These are phyloP conservation scores for Ichneumoninae sp. DNA, from an alignment of 2,888 invertebrate genomes.

Conservation along the genomic window DNA sequence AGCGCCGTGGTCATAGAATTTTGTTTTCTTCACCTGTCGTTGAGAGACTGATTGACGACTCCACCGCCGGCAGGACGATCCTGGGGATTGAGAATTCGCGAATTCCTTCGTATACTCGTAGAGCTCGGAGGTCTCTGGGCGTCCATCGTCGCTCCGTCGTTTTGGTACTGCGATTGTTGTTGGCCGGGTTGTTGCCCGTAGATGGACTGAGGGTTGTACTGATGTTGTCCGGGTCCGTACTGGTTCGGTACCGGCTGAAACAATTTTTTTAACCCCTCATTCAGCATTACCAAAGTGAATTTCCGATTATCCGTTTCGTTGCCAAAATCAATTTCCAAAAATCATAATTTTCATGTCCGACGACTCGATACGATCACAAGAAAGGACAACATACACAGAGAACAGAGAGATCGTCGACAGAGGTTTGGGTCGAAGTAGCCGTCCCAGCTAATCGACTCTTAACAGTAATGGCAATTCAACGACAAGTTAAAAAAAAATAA, in stretches of 20 bases:
- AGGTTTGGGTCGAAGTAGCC: constrained; percentile 21
- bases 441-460: constrained; percentile 28
- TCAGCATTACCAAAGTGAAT: background rate
- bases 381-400: background rate
- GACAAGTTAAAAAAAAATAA: background rate
- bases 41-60: constrained; percentile 79
- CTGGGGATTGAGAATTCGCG: constrained; percentile 80
- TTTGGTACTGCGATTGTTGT: constrained; percentile 76
- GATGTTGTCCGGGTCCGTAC: constrained; percentile 78
- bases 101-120: constrained; percentile 82
- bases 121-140: constrained; percentile 76
- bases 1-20: background rate
- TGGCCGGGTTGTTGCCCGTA: constrained; percentile 76
- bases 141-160: constrained; percentile 75
- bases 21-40: constrained; percentile 78
- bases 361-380: background rate
- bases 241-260: constrained; percentile 74
- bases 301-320: background rate
- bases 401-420: constrained; percentile 20
- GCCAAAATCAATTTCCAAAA: background rate
- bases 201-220: constrained; percentile 75
- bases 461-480: background rate
- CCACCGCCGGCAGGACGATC: constrained; percentile 78
- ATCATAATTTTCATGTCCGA: background rate
- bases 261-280: background rate